A percentile compares a stretch with the other conserved stretches of the same genome.
Evolutionary conservation across 2,113 vertebrate species (phyloP).

Genomic region (Tetrao urogallus): DNA sequence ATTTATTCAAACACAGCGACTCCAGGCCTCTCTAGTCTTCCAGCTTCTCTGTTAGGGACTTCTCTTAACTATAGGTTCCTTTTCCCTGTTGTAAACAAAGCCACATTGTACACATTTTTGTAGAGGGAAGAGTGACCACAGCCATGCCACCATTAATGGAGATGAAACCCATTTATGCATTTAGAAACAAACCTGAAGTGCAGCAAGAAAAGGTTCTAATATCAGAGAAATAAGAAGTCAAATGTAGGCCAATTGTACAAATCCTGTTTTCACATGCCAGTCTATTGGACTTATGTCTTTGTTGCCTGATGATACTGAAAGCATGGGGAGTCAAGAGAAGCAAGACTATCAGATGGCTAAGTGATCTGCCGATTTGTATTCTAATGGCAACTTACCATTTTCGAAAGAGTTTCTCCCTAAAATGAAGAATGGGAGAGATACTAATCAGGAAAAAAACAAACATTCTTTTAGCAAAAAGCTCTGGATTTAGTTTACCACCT

Average conservation of each 20-base stretch:
- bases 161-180: neutral
- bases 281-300: rapidly evolving
- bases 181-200: neutral
- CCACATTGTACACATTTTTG: neutral
- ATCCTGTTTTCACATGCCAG: neutral
- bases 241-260: neutral
- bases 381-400: neutral
- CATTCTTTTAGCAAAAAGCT: neutral
- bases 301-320: neutral
- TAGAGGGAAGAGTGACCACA: neutral
- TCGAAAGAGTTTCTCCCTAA: neutral
- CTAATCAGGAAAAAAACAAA: neutral
- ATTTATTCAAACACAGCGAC: neutral
- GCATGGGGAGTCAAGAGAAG: rapidly evolving
- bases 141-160: rapidly evolving
- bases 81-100: neutral
- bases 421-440: neutral
- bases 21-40: neutral
- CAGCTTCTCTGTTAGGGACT: neutral
- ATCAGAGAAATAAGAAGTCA: neutral
- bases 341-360: neutral
- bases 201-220: neutral
- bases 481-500: neutral
- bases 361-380: neutral
- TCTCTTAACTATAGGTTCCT: neutral